phyloP scores from a whole-genome alignment of 1,140 invertebrate genomes.

The Zaprionus kolodkinae region DNA sequence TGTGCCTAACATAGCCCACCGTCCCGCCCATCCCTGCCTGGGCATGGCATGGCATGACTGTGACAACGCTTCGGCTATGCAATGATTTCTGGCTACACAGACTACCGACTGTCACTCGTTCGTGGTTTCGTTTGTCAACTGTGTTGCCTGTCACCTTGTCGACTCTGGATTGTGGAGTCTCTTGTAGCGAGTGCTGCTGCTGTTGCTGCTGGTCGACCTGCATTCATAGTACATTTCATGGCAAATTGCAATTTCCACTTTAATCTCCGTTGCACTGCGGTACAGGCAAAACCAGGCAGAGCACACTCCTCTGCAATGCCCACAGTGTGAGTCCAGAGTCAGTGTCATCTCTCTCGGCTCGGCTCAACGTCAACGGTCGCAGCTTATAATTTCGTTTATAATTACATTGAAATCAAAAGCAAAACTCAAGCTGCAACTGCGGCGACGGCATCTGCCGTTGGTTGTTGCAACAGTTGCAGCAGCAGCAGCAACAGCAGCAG shows the following conservation, averaged over 20 bases:
- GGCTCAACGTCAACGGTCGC: constrained; percentile 43
- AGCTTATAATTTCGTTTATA: constrained; percentile 82
- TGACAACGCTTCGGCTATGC: neutral
- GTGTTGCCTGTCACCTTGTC: constrained; percentile 6
- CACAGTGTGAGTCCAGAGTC: neutral
- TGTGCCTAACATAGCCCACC: constrained; percentile 40
- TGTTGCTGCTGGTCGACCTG: constrained; percentile 22
- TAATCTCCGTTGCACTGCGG: constrained; percentile 67
- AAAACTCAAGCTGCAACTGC: constrained; percentile 46
- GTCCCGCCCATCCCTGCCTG: no score
- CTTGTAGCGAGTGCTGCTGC: constrained; percentile 16
- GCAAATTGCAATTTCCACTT: constrained; percentile 77
- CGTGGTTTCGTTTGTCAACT: constrained; percentile 28
- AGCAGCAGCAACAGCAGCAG: constrained; percentile 29
- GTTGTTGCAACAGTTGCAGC: constrained; percentile 11
- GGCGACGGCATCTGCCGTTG: constrained; percentile 39
- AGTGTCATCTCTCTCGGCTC: constrained; percentile 1
- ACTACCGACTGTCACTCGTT: constrained; percentile 12
- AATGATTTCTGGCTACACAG: neutral
- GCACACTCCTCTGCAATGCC: neutral
- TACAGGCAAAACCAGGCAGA: neutral
- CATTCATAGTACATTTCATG: constrained; percentile 54
- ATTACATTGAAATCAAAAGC: constrained; percentile 69
- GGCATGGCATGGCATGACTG: no score
- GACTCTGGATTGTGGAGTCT: neutral